phyloP scores from a whole-genome alignment of 2,888 invertebrate species.

The Fragum whitleyi region DNA sequence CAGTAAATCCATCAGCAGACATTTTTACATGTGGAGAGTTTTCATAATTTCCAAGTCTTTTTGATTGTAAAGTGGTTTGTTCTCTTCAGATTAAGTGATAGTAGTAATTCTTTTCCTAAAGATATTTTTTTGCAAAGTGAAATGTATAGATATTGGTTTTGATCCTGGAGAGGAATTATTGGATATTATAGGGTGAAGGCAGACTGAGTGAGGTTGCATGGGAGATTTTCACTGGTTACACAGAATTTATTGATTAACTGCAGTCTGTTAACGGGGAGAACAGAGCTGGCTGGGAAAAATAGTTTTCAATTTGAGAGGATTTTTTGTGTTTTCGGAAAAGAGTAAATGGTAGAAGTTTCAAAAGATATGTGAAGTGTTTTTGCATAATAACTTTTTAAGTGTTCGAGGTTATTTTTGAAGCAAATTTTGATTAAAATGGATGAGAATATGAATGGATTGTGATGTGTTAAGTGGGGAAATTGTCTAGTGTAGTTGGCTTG shows the following conservation, averaged over 20 bases:
- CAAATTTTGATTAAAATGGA: not conserved
- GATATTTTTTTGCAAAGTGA: no score
- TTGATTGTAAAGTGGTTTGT: no score
- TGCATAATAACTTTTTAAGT: not conserved
- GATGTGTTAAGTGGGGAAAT: not conserved
- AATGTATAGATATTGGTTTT: not conserved
- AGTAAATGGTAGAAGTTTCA: not conserved
- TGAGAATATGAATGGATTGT: not conserved
- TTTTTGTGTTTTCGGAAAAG: not conserved
- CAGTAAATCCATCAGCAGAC: not conserved
- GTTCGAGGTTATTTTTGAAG: not conserved
- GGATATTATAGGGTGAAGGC: not conserved
- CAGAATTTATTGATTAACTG: constrained; percentile 22
- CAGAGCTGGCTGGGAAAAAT: not conserved
- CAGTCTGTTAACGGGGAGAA: not conserved
- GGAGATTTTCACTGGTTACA: constrained; percentile 21
- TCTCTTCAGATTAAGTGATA: no score
- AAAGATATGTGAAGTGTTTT: not conserved
- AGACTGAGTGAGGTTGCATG: not conserved
- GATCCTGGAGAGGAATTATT: not conserved
- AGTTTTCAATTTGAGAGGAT: not conserved
- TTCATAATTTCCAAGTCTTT: no score
- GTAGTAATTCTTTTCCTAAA: no score
- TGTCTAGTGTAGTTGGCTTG: constrained; percentile 15
- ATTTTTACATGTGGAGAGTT: constrained; percentile 7